Conservation (phyloP, 2,113 vertebrate genomes). For the Grammomys surdaster region DNA sequence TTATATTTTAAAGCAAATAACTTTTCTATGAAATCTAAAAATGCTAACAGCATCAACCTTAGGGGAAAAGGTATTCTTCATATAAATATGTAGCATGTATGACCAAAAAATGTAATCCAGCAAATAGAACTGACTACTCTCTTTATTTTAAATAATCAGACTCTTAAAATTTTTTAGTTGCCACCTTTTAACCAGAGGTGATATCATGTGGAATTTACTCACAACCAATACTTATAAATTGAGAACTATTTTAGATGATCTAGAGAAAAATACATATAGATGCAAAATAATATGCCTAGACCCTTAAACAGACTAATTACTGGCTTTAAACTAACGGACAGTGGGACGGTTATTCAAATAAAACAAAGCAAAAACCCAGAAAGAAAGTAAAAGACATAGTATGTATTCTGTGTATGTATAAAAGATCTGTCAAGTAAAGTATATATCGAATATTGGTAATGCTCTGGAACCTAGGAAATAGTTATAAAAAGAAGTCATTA, state of each 20-base stretch:
- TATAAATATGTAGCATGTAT: neutral
- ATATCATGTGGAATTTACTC: neutral
- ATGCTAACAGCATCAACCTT: neutral
- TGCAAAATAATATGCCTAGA: neutral
- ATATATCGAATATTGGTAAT: fast-evolving
- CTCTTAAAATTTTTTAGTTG: neutral
- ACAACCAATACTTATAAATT: neutral
- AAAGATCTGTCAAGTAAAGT: neutral
- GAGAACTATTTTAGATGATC: neutral
- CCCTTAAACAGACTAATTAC: neutral
- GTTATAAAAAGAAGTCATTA: neutral
- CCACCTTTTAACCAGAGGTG: neutral
- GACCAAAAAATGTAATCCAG: neutral
- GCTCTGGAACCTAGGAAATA: neutral
- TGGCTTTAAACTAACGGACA: neutral
- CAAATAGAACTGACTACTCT: neutral
- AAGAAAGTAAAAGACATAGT: neutral
- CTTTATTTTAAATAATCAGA: neutral
- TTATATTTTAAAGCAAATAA: constrained; percentile 21
- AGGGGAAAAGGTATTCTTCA: neutral
- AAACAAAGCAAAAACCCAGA: neutral
- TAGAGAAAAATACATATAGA: neutral
- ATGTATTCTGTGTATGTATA: neutral
- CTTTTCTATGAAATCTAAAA: neutral
- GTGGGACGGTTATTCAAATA: neutral